These are phyloP conservation scores for Mycalesis mineus DNA, from an alignment of 2,888 invertebrate species.

Conservation along the genomic window DNA sequence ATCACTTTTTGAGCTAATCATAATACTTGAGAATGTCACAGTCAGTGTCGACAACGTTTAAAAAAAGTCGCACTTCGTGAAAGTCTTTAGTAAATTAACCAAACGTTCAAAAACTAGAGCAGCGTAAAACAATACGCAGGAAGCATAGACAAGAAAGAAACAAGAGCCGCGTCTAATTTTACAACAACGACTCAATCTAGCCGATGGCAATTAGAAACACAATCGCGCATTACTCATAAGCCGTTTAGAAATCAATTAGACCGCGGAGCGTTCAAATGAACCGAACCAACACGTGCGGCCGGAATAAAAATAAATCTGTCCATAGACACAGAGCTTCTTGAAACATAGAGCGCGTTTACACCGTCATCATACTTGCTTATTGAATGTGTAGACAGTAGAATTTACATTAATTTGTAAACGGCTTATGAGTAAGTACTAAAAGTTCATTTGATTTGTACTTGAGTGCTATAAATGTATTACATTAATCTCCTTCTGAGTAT, in stretches of 20 bases:
- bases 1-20: too few species aligned
- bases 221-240: conserved; percentile 44
- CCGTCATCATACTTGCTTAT: neutral
- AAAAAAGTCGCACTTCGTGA: too few species aligned
- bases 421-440: too few species aligned
- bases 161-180: conserved; percentile 17
- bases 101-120: neutral
- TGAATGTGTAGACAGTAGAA: too few species aligned
- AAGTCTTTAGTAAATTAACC: neutral
- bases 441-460: too few species aligned
- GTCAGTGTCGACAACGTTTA: too few species aligned
- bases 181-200: conserved; percentile 49
- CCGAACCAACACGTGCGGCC: conserved; percentile 45
- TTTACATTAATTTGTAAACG: too few species aligned
- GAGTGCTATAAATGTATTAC: too few species aligned
- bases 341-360: conserved; percentile 28
- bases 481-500: too few species aligned
- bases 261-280: conserved; percentile 62
- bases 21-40: too few species aligned
- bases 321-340: conserved; percentile 53
- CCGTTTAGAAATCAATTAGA: conserved; percentile 69
- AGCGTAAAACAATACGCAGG: neutral
- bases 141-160: neutral
- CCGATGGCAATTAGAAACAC: conserved; percentile 33
- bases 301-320: conserved; percentile 64